Conservation (phyloP, 2,113 vertebrate species). For the Entelurus aequoreus region DNA sequence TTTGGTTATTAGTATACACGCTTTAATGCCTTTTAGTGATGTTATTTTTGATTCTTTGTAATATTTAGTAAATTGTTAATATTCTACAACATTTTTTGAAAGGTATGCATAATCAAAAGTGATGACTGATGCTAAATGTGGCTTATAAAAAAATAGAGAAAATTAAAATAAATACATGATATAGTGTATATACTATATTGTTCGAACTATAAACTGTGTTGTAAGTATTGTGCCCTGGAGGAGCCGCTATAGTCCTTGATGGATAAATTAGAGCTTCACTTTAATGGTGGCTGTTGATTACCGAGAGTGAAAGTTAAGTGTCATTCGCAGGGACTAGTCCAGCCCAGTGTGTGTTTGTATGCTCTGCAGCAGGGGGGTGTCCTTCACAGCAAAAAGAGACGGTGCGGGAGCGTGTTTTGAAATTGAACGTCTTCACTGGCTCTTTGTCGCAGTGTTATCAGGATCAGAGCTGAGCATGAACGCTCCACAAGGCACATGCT, state of each 20-base stretch:
- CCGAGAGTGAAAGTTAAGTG: conserved; percentile 17
- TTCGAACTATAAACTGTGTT: background rate
- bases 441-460: conserved; percentile 76
- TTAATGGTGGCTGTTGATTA: conserved; percentile 24
- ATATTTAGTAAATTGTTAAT: background rate
- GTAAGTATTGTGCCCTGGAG: background rate
- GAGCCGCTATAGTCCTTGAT: conserved; percentile 9
- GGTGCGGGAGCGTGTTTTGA: conserved; percentile 38
- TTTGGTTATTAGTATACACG: no score
- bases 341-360: conserved; percentile 23
- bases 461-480: conserved; percentile 59
- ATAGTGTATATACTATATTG: background rate
- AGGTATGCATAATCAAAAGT: background rate
- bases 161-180: background rate
- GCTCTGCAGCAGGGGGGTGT: conserved; percentile 46
- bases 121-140: background rate
- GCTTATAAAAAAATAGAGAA: background rate
- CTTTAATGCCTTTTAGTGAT: no score
- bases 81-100: background rate
- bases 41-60: no score
- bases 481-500: conserved; percentile 63
- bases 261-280: conserved; percentile 10
- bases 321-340: conserved; percentile 14
- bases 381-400: conserved; percentile 53
- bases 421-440: conserved; percentile 60